Conservation (phyloP, 2,888 invertebrate genomes). For the Tridacna gigas region DNA sequence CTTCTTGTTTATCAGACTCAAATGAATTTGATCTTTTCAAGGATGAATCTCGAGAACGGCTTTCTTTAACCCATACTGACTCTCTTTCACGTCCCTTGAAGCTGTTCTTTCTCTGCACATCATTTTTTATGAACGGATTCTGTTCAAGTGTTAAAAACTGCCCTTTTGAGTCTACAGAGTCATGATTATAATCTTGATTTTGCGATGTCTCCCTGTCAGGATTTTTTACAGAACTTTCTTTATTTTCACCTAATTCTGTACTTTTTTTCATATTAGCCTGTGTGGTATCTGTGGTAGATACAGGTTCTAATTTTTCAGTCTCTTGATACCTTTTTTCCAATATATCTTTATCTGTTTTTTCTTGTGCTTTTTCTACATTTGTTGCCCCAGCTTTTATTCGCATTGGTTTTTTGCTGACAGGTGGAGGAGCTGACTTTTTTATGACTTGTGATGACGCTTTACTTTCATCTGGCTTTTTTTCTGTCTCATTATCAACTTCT, state of each 20-base stretch:
- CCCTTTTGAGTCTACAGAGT: conserved; percentile 50
- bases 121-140: conserved; percentile 68
- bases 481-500: neutral
- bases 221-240: neutral
- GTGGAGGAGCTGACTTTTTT: conserved; percentile 25
- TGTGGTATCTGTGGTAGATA: conserved; percentile 1
- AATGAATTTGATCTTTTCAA: conserved; percentile 52
- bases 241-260: conserved; percentile 3
- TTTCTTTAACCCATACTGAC: conserved; percentile 63
- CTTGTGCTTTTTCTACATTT: neutral
- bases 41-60: conserved; percentile 55
- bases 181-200: neutral
- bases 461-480: neutral
- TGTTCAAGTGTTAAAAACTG: conserved; percentile 62
- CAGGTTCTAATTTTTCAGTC: conserved; percentile 11
- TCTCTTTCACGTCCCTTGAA: conserved; percentile 46
- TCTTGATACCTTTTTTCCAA: neutral
- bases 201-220: neutral
- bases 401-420: conserved; percentile 38
- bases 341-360: neutral
- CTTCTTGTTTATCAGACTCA: conserved; percentile 28
- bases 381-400: neutral
- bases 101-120: conserved; percentile 51
- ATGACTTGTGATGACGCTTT: neutral
- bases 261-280: conserved; percentile 5